phyloP scores from a whole-genome alignment of 2,113 vertebrate genomes.

The Pseudopipra pipra region DNA sequence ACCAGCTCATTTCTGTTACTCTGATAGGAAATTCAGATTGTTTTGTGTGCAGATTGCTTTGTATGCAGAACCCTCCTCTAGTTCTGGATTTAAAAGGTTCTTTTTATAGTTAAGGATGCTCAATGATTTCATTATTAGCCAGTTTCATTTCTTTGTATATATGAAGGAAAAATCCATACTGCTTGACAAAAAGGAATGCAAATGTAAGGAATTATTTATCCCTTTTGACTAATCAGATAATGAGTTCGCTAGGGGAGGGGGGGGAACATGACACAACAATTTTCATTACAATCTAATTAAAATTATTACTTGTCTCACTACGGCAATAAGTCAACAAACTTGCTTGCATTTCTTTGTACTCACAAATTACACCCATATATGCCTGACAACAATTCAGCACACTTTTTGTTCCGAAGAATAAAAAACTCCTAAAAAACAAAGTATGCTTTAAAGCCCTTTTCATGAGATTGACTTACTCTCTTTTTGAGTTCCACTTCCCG shows the following conservation, averaged over 20 bases:
- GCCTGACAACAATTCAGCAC: neutral
- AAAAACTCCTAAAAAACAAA: neutral
- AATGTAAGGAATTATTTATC: neutral
- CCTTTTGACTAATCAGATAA: neutral
- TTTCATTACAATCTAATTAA: neutral
- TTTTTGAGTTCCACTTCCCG: neutral
- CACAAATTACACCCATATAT: neutral
- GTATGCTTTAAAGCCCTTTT: neutral
- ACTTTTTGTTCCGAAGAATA: neutral
- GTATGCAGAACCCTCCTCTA: neutral
- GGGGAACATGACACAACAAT: neutral
- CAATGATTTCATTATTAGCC: neutral
- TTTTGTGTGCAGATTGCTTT: neutral
- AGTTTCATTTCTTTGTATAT: neutral
- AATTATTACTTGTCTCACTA: neutral
- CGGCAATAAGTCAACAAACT: neutral
- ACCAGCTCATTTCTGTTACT: neutral
- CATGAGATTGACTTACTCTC: neutral
- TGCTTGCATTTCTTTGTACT: neutral
- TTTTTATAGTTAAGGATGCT: neutral
- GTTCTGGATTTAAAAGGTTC: neutral
- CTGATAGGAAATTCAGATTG: neutral
- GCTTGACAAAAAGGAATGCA: neutral
- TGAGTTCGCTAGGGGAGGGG: accelerated
- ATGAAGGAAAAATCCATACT: neutral